Evolutionary conservation across 2,888 invertebrate genomes (phyloP).

Genomic region (Drosophila kambysellisi): DNA sequence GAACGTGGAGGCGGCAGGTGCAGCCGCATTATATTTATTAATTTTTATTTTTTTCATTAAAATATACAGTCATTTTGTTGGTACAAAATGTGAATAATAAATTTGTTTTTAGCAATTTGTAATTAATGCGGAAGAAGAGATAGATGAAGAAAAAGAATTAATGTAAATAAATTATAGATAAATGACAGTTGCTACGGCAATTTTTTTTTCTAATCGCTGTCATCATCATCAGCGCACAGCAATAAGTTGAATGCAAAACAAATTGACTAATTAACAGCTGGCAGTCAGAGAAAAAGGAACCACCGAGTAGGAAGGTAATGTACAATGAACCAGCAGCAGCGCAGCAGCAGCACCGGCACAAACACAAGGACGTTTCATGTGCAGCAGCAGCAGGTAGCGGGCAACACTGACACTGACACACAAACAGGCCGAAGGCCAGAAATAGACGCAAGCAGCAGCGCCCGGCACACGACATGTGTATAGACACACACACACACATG

Average conservation of each 20-base stretch:
- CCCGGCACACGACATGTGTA: constrained; percentile 34
- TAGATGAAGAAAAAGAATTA: not conserved
- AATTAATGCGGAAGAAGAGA: constrained; percentile 4
- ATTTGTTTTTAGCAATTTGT: constrained; percentile 19
- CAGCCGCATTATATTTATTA: constrained; percentile 14
- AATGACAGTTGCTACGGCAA: constrained; percentile 12
- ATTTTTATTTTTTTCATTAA: not conserved
- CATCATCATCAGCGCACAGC: constrained; percentile 5
- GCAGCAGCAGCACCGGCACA: constrained; percentile 37
- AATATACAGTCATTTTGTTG: constrained; percentile 28
- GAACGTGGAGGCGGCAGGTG: constrained; percentile 24
- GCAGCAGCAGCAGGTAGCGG: constrained; percentile 8
- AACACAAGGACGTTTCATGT: constrained; percentile 68
- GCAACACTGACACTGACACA: constrained; percentile 69
- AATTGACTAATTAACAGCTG: constrained; percentile 57
- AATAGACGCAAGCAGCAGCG: constrained; percentile 56
- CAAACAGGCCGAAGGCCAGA: constrained; percentile 57
- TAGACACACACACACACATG: constrained; percentile 10
- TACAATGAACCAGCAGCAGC: constrained; percentile 40
- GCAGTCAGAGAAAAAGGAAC: constrained; percentile 4
- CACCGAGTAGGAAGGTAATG: constrained; percentile 40
- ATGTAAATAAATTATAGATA: constrained; percentile 8
- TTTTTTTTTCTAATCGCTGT: constrained; percentile 26
- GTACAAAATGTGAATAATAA: constrained; percentile 39
- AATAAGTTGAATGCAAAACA: constrained; percentile 39